Conservation (phyloP, 2,888 invertebrate genomes). For the Plebejus argus region DNA sequence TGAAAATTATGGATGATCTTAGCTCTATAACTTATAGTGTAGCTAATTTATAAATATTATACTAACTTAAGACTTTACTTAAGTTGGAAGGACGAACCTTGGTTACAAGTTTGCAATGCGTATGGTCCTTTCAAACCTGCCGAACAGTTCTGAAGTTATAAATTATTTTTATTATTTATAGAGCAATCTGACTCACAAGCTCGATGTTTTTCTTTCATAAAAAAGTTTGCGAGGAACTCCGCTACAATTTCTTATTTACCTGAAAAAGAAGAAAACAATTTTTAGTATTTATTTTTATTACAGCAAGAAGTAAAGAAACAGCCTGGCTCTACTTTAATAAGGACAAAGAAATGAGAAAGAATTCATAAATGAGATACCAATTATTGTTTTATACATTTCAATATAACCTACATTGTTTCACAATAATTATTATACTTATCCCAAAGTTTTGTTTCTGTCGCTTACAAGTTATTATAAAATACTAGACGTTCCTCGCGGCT, state of each 20-base stretch:
- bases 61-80: background rate
- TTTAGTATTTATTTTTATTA: too few species aligned
- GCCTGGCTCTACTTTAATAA: background rate
- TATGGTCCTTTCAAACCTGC: too few species aligned
- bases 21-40: too few species aligned
- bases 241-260: slow-evolving; percentile 2
- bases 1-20: background rate
- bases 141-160: background rate
- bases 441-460: background rate
- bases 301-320: background rate
- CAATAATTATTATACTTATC: background rate
- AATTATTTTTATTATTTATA: background rate
- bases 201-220: background rate
- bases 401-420: background rate
- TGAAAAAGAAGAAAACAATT: background rate
- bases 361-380: too few species aligned
- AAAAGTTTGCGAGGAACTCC: background rate
- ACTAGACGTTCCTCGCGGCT: too few species aligned
- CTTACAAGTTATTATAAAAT: too few species aligned
- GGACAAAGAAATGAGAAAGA: background rate
- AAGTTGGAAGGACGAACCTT: background rate
- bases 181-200: background rate
- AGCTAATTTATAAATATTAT: background rate
- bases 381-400: background rate
- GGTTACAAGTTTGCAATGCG: background rate